Conservation (phyloP, 1,140 invertebrate genomes). For the Cydia amplana region DNA sequence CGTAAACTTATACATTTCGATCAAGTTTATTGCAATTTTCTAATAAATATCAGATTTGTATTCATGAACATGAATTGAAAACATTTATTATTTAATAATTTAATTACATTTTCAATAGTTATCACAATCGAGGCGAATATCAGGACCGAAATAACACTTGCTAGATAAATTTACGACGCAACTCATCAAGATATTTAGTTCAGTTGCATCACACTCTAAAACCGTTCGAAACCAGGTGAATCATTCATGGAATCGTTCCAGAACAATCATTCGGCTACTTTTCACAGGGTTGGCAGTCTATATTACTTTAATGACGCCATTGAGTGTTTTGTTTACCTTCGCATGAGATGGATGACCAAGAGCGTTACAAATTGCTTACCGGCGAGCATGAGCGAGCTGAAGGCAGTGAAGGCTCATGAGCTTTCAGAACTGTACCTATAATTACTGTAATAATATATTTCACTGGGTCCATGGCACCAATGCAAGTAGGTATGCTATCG, state of each 20-base stretch:
- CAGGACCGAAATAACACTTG: constrained; percentile 23
- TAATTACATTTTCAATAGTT: neutral
- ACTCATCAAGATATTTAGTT: constrained; percentile 45
- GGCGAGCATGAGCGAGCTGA: no score
- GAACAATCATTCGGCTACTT: constrained; percentile 49
- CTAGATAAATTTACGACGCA: constrained; percentile 46
- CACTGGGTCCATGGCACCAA: no score
- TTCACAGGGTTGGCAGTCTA: constrained; percentile 18
- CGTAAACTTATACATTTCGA: no score
- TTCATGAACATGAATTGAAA: no score
- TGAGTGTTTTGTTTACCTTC: constrained; percentile 5
- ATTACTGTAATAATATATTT: no score
- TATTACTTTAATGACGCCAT: neutral
- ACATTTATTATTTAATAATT: no score
- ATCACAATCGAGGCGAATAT: neutral
- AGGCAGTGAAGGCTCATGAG: no score
- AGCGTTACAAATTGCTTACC: neutral
- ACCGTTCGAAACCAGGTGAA: constrained; percentile 58
- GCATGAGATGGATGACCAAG: constrained; percentile 3
- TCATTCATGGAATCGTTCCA: constrained; percentile 70
- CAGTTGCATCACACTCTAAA: constrained; percentile 70
- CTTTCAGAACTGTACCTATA: no score
- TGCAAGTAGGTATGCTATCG: no score
- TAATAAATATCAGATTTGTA: no score
- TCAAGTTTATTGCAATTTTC: no score